Evolutionary conservation across 2,797 vertebrate genomes (phyloP).

Genomic region (Melanotaenia parkinsoni): DNA sequence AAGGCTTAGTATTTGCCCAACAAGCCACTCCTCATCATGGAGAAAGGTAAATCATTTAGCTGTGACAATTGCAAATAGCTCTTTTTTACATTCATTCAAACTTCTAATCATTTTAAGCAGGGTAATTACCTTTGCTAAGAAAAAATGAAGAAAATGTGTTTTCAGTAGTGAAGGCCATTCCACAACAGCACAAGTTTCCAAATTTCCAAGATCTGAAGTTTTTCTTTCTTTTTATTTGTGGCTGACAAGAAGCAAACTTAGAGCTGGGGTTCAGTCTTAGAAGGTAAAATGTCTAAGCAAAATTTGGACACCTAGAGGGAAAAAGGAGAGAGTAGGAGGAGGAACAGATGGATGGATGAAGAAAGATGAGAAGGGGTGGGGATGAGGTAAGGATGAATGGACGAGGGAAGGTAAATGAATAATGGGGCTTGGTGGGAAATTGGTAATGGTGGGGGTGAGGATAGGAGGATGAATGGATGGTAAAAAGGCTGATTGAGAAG

Average conservation of each 20-base stretch:
- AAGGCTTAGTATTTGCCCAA: constrained; percentile 50
- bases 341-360: constrained; percentile 1
- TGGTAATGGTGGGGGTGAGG: neutral
- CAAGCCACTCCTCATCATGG: constrained; percentile 37
- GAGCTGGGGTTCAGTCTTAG: neutral
- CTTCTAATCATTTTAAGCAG: neutral
- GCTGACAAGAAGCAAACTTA: neutral
- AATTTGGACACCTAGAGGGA: neutral
- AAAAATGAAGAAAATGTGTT: neutral
- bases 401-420: neutral
- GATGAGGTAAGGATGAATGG: neutral
- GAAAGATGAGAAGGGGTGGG: neutral
- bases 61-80: constrained; percentile 33
- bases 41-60: constrained; percentile 20
- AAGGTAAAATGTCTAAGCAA: neutral
- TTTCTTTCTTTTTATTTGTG: neutral
- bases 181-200: neutral
- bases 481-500: neutral
- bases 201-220: neutral
- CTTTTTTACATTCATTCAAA: constrained; percentile 23
- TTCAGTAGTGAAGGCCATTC: neutral
- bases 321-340: neutral
- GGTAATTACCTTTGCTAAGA: neutral
- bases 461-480: too few species aligned
- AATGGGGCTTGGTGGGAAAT: neutral